Conservation (phyloP, 2,797 vertebrate genomes). For the Pampus argenteus region DNA sequence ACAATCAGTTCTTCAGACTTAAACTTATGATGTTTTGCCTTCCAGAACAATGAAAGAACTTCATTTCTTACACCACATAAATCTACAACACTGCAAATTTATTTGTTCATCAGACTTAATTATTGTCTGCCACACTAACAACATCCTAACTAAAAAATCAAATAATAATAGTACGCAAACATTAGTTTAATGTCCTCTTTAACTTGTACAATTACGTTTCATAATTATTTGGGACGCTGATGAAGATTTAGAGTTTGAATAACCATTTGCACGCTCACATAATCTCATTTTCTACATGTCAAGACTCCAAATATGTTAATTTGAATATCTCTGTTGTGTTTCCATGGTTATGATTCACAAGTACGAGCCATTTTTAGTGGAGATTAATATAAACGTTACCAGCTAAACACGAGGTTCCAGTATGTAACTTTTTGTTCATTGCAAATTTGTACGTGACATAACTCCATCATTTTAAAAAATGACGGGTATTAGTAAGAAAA, state of each 20-base stretch:
- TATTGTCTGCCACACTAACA: no score
- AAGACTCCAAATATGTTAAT: conserved; percentile 13
- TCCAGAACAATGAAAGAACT: neutral
- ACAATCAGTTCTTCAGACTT: neutral
- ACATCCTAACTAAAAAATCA: no score
- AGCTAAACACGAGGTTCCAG: neutral
- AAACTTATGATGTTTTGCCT: neutral
- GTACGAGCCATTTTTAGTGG: neutral
- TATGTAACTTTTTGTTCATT: neutral
- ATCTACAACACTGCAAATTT: no score
- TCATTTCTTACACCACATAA: neutral
- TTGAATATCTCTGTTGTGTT: neutral
- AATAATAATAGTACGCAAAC: no score
- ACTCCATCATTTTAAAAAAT: neutral
- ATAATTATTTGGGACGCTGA: neutral
- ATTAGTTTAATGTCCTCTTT: neutral
- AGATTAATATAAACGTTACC: neutral
- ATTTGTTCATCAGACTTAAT: no score
- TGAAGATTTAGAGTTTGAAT: neutral
- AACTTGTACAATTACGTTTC: neutral
- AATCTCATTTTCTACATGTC: conserved; percentile 10
- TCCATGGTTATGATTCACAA: neutral
- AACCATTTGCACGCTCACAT: neutral
- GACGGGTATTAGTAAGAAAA: neutral
- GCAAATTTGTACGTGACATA: neutral